phyloP scores from a whole-genome alignment of 2,797 vertebrate species.

The Picus viridis region DNA sequence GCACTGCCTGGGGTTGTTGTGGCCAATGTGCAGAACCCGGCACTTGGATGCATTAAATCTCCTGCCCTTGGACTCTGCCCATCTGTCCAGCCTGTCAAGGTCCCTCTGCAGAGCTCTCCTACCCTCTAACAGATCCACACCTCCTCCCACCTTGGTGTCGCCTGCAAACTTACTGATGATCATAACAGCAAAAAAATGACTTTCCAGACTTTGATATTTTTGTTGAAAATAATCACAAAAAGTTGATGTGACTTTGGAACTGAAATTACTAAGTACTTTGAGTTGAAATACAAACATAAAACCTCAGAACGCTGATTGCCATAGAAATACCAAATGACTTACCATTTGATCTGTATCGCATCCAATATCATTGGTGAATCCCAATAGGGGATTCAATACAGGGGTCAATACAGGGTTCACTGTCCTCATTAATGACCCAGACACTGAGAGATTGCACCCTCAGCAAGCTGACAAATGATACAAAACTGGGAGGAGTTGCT shows the following conservation, averaged over 20 bases:
- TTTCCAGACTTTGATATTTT: not conserved
- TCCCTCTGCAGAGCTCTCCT: too few relatives aligned
- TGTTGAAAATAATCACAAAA: not conserved
- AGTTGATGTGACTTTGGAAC: not conserved
- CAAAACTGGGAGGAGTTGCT: not conserved
- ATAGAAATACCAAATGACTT: not conserved
- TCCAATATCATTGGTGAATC: not conserved
- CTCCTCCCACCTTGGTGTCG: too few relatives aligned
- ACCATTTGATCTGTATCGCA: not conserved
- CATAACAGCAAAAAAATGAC: not conserved
- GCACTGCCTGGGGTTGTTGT: too few relatives aligned
- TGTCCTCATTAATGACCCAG: not conserved
- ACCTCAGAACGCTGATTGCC: not conserved
- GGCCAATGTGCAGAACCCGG: too few relatives aligned
- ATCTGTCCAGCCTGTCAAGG: too few relatives aligned
- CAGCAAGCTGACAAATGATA: too few relatives aligned
- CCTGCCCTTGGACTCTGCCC: too few relatives aligned
- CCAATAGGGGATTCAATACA: too few relatives aligned
- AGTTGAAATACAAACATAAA: not conserved
- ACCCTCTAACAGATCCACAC: too few relatives aligned
- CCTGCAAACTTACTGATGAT: not conserved
- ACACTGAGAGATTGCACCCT: too few relatives aligned
- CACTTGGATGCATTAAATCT: too few relatives aligned
- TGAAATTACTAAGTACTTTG: not conserved
- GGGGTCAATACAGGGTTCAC: not conserved